Conservation (phyloP, 2,113 vertebrate species). For the Thymallus thymallus region DNA sequence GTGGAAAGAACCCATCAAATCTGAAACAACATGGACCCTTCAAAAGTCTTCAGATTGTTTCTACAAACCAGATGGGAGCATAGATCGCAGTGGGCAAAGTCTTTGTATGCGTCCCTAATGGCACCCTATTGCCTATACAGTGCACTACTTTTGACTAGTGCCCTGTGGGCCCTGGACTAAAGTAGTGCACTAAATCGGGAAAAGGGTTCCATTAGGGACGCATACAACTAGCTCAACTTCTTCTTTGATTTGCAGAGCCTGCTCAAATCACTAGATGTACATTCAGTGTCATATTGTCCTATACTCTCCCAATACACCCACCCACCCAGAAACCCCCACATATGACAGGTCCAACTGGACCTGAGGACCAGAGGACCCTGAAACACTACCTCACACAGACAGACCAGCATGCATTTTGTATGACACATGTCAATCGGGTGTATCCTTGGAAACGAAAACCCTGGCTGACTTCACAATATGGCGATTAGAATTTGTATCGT, state of each 20-base stretch:
- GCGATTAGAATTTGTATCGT: constrained; percentile 83
- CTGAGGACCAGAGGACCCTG: background rate
- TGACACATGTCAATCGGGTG: constrained; percentile 79
- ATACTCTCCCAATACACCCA: background rate
- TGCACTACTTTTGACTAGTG: no score
- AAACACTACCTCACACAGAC: background rate
- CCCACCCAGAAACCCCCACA: background rate
- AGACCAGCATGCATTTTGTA: constrained; percentile 73
- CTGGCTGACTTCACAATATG: constrained; percentile 80
- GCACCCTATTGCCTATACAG: no score
- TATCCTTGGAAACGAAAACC: constrained; percentile 84
- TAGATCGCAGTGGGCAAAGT: no score
- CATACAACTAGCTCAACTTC: no score
- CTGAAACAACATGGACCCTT: background rate
- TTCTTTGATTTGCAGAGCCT: no score
- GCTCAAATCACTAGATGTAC: no score
- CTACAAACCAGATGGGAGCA: background rate
- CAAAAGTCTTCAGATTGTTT: background rate
- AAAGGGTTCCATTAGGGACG: no score
- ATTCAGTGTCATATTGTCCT: background rate
- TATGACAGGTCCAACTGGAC: background rate
- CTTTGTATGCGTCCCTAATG: no score
- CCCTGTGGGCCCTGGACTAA: no score
- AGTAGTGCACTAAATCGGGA: no score
- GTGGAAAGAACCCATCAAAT: constrained; percentile 5